A percentile compares a stretch with the other conserved stretches of the same genome.
Conservation (phyloP, 2,888 invertebrate genomes). For the Tuta absoluta region DNA sequence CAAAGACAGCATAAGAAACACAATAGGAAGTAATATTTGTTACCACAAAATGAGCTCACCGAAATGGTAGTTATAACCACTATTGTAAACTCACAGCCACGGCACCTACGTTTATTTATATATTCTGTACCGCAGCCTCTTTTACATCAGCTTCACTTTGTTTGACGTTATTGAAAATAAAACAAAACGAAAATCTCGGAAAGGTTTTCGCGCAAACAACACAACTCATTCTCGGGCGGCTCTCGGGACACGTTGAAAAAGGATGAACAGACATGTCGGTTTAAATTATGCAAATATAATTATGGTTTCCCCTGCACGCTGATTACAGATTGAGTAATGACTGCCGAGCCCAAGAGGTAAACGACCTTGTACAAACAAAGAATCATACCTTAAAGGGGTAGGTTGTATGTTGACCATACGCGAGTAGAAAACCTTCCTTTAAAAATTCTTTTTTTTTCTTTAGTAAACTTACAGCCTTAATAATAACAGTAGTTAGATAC, state of each 20-base stretch:
- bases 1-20: too few species aligned
- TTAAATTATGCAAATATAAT: constrained; percentile 33
- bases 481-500: too few species aligned
- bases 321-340: constrained; percentile 34
- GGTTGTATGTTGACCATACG: background rate
- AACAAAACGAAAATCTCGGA: constrained; percentile 20
- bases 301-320: constrained; percentile 28
- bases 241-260: constrained; percentile 19
- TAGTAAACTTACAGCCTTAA: too few species aligned
- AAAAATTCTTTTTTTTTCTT: too few species aligned
- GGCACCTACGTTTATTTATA: too few species aligned
- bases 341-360: constrained; percentile 26
- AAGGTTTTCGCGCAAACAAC: constrained; percentile 20
- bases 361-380: constrained; percentile 28
- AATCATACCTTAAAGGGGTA: background rate
- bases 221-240: constrained; percentile 21
- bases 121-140: background rate
- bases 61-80: too few species aligned
- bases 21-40: too few species aligned
- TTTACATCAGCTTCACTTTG: background rate
- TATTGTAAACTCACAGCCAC: too few species aligned
- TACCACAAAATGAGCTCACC: too few species aligned
- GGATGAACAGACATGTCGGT: constrained; percentile 24
- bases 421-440: background rate
- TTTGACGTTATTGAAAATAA: background rate